Conservation (phyloP, 2,888 invertebrate species). For the Callyntrura guangdongensis region DNA sequence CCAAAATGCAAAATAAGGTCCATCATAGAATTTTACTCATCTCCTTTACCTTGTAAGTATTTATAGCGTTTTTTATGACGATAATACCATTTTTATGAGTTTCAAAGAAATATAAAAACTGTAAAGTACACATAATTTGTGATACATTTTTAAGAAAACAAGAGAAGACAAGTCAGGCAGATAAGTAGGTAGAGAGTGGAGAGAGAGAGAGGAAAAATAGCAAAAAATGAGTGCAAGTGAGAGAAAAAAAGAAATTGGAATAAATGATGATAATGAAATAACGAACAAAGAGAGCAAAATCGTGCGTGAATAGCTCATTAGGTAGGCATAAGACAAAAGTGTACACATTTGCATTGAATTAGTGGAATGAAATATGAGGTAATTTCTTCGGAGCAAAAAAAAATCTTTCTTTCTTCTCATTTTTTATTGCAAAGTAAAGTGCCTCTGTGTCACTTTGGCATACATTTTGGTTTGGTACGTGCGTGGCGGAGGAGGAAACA, state of each 20-base stretch:
- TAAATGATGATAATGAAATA: constrained; percentile 53
- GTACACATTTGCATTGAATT: constrained; percentile 13
- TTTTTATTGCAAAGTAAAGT: background rate
- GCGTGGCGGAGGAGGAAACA: constrained; percentile 54
- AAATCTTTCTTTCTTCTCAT: background rate
- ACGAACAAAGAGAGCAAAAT: constrained; percentile 45
- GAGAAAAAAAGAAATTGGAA: constrained; percentile 41
- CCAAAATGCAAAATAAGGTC: background rate
- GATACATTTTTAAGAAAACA: constrained; percentile 38
- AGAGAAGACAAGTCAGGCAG: background rate
- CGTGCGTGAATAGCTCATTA: constrained; percentile 54
- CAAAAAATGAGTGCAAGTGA: background rate
- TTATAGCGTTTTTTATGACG: constrained; percentile 69
- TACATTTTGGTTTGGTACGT: constrained; percentile 41
- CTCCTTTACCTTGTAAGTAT: constrained; percentile 70
- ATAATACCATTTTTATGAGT: constrained; percentile 73
- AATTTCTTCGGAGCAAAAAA: constrained; percentile 39
- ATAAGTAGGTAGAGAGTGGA: background rate
- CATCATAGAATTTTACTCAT: constrained; percentile 35
- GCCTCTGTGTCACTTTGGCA: constrained; percentile 44
- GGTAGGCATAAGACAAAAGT: background rate
- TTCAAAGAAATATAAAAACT: constrained; percentile 41
- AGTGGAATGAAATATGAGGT: constrained; percentile 34
- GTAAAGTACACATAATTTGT: constrained; percentile 26
- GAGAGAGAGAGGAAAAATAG: background rate